Percentiles rank a stretch among this genome's conserved stretches.
Conservation (phyloP, 2,113 vertebrate genomes). For the Chloropsis hardwickii region DNA sequence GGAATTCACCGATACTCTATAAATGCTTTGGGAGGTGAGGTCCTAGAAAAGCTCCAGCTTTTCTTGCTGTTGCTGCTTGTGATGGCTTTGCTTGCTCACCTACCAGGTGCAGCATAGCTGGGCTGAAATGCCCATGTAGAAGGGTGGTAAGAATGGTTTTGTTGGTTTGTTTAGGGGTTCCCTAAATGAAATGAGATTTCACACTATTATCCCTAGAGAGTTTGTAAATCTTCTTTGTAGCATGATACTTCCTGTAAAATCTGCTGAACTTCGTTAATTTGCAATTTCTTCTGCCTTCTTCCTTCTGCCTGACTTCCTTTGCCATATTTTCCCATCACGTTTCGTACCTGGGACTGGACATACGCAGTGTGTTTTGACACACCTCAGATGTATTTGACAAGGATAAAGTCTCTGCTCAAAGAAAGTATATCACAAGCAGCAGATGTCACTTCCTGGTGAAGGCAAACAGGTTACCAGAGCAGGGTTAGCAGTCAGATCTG, state of each 20-base stretch:
- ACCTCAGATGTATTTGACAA: not conserved
- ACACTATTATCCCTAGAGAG: not conserved
- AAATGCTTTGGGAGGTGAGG: not conserved
- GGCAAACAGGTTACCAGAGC: rapidly evolving
- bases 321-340: not conserved
- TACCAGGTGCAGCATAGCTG: not conserved
- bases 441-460: not conserved
- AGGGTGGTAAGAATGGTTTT: not conserved
- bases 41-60: too few species aligned
- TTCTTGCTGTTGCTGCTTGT: not conserved
- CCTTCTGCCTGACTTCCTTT: not conserved
- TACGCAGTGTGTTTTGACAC: not conserved
- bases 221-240: not conserved
- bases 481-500: rapidly evolving
- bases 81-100: not conserved
- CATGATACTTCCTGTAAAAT: not conserved
- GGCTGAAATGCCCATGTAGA: not conserved
- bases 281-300: not conserved
- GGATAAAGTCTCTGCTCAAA: not conserved
- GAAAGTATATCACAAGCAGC: not conserved
- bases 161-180: not conserved
- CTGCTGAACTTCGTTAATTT: not conserved
- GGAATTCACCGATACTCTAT: not conserved
- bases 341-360: not conserved
- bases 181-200: not conserved